Base-by-base conservation (phyloP, 2,888 invertebrate genomes). In the Trichopoda pennipes region DNA sequence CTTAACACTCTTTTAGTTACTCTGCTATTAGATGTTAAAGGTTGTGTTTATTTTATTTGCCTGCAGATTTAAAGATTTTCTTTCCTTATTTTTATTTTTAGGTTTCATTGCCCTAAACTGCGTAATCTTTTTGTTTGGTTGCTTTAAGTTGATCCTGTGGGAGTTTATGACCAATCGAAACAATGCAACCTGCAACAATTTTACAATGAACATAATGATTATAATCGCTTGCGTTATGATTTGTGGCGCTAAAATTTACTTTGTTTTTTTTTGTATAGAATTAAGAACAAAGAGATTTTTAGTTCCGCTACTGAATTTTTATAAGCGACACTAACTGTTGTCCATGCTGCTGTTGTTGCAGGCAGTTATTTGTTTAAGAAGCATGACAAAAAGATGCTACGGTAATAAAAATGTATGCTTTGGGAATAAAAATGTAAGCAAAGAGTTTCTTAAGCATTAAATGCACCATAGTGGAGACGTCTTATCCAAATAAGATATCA, bases 41-140 rank as follows among this genome's bases (percentile, higher is more conserved):
- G 47, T n/a, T 47, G 47, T 47, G 16, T 7, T 19, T 49, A 9
- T 49, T 19, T 49, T 49, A 49, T 38, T 58, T 58, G 60, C 60
- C 78, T 79, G 60, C 35, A 19, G 78, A 78, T 66, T 78, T 66
- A 58, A 58, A 53, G 55, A 51, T 49, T 78, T 60, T 42, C 17
- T 38, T 66, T 66, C 58, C 32, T 10, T 23, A 16, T 64, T 2
- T 32, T 10, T 2, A 21, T 3, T 3, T 66, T 21, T 4, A 19
- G 23, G 53, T 47, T 3, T 14, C n/a, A 38, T 58, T 75, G 49
- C 56, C 28, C 64, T 69, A 58, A 77, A 69, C 23, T 68, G 53
- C 63, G 69, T 69, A 81, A 77, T 77, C 68, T 23, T 61, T 68
- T 76, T 81, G 76, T 77, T 73, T 63, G 19, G 19, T 35, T 28